These are phyloP conservation scores for Smittia sp. DNA, from an alignment of 2,888 invertebrate genomes.

Conservation along the genomic window DNA sequence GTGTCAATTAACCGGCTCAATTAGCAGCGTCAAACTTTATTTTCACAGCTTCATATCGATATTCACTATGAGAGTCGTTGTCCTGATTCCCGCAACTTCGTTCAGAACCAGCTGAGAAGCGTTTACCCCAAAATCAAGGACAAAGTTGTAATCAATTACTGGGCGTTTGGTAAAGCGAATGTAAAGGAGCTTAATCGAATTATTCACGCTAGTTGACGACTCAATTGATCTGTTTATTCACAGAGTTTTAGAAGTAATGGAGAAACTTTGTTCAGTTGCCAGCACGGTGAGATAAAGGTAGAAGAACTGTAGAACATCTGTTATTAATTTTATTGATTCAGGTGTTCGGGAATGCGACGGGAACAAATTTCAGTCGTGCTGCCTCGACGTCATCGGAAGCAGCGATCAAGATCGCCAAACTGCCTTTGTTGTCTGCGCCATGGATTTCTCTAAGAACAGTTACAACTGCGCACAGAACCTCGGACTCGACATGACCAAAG, in stretches of 20 bases:
- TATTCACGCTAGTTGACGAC: not conserved
- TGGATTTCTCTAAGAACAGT: slow-evolving; percentile 26
- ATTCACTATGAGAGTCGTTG: slow-evolving; percentile 25
- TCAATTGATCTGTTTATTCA: not conserved
- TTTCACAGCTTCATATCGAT: slow-evolving; percentile 11
- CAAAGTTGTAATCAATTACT: slow-evolving; percentile 14
- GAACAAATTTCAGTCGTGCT: slow-evolving; percentile 21
- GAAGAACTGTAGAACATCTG: no score
- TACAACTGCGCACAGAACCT: slow-evolving; percentile 10
- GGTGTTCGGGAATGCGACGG: slow-evolving; percentile 14
- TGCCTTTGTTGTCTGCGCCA: slow-evolving; percentile 22
- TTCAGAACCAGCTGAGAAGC: not conserved
- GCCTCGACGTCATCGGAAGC: slow-evolving; percentile 13
- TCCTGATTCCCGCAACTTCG: slow-evolving; percentile 20
- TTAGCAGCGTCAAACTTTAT: not conserved
- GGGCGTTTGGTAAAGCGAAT: slow-evolving; percentile 28
- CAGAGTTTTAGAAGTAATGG: not conserved
- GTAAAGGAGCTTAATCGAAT: slow-evolving; percentile 18
- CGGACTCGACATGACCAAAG: not conserved
- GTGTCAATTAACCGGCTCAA: no score
- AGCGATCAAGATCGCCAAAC: slow-evolving; percentile 4
- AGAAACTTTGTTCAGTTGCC: not conserved
- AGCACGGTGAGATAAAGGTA: not conserved
- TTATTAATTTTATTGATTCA: no score
- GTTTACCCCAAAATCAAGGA: slow-evolving; percentile 26